A percentile compares a stretch with the other conserved stretches of the same genome.
Conservation (phyloP, 1,140 invertebrate genomes). For the Brachionus asplanchnoidis region DNA sequence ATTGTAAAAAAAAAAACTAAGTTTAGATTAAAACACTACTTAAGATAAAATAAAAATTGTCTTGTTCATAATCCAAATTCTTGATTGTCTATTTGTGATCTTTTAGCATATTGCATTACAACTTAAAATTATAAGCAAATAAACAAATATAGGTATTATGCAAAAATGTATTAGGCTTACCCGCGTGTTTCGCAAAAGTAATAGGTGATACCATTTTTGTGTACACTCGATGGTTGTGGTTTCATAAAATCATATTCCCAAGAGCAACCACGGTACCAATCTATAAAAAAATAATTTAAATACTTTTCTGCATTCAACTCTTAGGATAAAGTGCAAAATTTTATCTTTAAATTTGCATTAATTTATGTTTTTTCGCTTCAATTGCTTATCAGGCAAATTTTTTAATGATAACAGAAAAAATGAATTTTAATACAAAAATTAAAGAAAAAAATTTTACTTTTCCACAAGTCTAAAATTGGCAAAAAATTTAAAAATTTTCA, state of each 20-base stretch:
- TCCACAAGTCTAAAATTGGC: too few species aligned
- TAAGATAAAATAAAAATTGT: background rate
- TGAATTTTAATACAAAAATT: too few species aligned
- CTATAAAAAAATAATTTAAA: background rate
- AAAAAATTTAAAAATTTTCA: too few species aligned
- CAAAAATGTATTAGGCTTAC: background rate
- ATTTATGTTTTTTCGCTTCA: too few species aligned
- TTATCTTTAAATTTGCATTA: too few species aligned
- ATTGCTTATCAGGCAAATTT: background rate
- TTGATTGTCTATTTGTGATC: slow-evolving; percentile 20
- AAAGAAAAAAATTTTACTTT: too few species aligned
- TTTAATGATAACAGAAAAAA: background rate
- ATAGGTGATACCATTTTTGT: slow-evolving; percentile 37
- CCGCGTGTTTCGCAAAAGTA: slow-evolving; percentile 26
- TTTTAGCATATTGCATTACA: slow-evolving; percentile 37
- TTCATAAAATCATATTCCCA: slow-evolving; percentile 39
- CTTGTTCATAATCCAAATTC: background rate
- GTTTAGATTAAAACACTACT: background rate
- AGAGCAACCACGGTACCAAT: slow-evolving; percentile 38
- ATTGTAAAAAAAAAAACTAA: background rate
- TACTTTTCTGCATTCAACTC: background rate
- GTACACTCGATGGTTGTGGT: background rate
- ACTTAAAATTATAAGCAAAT: slow-evolving; percentile 6
- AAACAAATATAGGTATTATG: background rate
- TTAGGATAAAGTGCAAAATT: too few species aligned